A percentile compares a stretch with the other conserved stretches of the same genome.
phyloP scores from a whole-genome alignment of 2,113 vertebrate genomes.

The Picathartes gymnocephalus region DNA sequence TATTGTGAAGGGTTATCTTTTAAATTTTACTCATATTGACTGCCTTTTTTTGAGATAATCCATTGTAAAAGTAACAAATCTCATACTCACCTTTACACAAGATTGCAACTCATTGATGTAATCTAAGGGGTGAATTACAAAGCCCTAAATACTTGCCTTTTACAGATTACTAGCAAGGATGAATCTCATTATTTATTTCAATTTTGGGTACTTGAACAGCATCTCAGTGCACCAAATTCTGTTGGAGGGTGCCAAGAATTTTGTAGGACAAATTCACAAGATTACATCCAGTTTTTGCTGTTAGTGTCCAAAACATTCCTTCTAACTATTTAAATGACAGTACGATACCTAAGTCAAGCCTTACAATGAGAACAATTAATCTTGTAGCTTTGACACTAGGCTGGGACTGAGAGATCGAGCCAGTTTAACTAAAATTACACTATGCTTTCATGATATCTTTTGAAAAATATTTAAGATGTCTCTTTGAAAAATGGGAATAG shows the following conservation, averaged over 20 bases:
- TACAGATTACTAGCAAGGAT: neutral
- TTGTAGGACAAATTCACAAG: neutral
- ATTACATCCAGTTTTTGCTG: neutral
- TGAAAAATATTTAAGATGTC: neutral
- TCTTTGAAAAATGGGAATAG: neutral
- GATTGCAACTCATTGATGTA: neutral
- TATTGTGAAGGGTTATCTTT: neutral
- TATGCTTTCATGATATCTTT: neutral
- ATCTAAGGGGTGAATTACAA: neutral
- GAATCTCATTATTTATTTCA: neutral
- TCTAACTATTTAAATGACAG: neutral
- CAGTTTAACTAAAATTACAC: neutral
- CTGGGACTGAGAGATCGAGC: neutral
- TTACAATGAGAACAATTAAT: neutral
- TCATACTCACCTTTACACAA: neutral
- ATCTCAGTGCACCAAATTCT: neutral
- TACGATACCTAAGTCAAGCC: accelerated
- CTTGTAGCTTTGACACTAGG: neutral
- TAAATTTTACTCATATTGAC: neutral
- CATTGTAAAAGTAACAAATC: neutral
- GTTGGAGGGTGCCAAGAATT: neutral
- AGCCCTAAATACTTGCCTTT: neutral
- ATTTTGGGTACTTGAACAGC: neutral
- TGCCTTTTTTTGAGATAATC: neutral
- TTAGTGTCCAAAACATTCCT: neutral